Base-by-base conservation (phyloP, 2,888 invertebrate genomes). In the Hemaris fuciformis region DNA sequence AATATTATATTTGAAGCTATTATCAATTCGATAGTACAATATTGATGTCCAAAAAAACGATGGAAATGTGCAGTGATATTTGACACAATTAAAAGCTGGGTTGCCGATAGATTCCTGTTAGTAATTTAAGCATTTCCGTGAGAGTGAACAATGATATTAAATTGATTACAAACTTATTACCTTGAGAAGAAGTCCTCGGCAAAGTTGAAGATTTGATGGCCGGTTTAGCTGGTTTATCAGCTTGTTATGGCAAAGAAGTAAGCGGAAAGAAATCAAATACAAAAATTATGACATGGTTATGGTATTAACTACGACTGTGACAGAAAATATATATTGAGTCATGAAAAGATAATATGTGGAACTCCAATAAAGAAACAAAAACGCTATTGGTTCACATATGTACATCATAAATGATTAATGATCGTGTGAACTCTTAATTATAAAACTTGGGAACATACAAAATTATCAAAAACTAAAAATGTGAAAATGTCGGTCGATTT, bases 131-230 rank as follows among this genome's bases (percentile, higher is more conserved):
- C 57, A 15, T 57, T 38, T 25, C 53, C 41, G 8, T 38, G 48
- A n/a, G 34, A 15, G 38, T 31, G 38, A 31, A 38, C 20, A 38
- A 46, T 22, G 15, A 34, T 38, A 23, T 76, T 76, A 73, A 80
- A 84, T 78, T 76, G 76, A 83, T 80, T 78, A 76, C 75, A 85
- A 85, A 83, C 74, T 80, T 68, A 70, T 96, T 97, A 98, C 98
- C 98, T 97, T 98, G 98, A 78, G 97, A 97, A 77, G 97, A 97
- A 84, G 97, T 97, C 94, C 98, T 95, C 87, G 98, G 98, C 93
- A 98, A 95, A 87, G 98, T 98, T 81, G 98, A 98, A 87, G 98
- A 98, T 95, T 98, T 98, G 94, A 98, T 98, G 91, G 98, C 98
- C 93, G 98, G 98, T 95, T 98, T 98, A 89, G 98, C 95, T 87